Conservation (phyloP, 1,140 invertebrate genomes). For the Brachionus koreanus region DNA sequence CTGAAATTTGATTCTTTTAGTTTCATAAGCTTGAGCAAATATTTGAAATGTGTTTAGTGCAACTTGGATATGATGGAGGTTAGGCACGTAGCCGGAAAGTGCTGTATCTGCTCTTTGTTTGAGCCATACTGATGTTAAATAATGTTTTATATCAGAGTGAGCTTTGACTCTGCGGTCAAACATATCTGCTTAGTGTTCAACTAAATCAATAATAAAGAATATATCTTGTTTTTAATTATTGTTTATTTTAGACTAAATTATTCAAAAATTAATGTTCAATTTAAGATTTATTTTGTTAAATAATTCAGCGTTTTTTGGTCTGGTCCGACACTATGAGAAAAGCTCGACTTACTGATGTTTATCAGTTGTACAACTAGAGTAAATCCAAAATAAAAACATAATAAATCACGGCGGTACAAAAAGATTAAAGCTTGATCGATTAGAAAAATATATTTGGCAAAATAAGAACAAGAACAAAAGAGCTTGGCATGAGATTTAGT, state of each 20-base stretch:
- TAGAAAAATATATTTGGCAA: not conserved
- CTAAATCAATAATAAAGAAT: too few relatives aligned
- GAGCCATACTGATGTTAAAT: not conserved
- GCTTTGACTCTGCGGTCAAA: not conserved
- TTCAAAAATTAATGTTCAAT: too few relatives aligned
- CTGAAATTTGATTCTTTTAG: not conserved
- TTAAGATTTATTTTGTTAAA: not conserved
- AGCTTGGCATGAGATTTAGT: constrained; percentile 26
- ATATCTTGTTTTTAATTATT: too few relatives aligned
- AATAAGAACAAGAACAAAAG: constrained; percentile 9
- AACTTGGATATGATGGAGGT: not conserved
- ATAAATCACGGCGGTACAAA: not conserved
- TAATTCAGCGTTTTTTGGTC: not conserved
- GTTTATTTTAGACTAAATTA: too few relatives aligned
- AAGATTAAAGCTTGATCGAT: not conserved
- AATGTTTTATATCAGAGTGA: not conserved
- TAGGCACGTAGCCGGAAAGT: not conserved
- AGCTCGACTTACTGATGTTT: not conserved
- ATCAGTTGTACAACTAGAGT: not conserved
- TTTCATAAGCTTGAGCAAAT: not conserved
- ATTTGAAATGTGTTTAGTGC: not conserved
- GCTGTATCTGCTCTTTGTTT: not conserved
- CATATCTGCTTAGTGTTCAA: not conserved
- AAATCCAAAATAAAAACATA: constrained; percentile 10
- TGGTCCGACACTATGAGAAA: not conserved